phyloP scores from a whole-genome alignment of 2,113 vertebrate species.

The Neotoma lepida region DNA sequence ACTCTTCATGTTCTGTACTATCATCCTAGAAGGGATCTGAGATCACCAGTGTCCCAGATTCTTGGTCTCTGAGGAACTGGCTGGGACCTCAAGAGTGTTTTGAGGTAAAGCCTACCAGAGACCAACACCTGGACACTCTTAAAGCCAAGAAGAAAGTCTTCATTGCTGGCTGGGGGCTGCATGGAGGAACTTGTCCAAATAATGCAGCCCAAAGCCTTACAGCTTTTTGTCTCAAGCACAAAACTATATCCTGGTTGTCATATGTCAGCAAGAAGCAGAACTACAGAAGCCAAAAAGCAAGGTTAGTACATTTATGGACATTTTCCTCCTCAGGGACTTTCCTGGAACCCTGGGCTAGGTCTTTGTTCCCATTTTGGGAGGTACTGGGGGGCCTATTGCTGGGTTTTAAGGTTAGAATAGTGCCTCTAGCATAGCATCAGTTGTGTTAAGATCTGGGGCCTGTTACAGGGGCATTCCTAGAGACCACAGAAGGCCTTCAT shows the following conservation, averaged over 20 bases:
- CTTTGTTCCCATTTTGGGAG: not conserved
- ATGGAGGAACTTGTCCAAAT: not conserved
- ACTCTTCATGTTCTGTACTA: not conserved
- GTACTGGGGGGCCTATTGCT: not conserved
- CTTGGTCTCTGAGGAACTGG: not conserved
- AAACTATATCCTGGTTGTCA: not conserved
- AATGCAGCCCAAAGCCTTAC: not conserved
- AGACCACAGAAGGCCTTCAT: not conserved
- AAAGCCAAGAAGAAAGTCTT: not conserved
- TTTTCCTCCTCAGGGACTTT: not conserved
- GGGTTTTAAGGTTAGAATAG: not conserved
- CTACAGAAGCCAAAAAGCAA: not conserved
- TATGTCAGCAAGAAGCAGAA: not conserved
- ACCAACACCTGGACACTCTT: not conserved
- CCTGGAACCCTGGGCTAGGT: not conserved
- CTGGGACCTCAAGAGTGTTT: not conserved
- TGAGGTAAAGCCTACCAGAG: not conserved
- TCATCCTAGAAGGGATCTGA: too few relatives aligned
- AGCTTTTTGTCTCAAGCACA: not conserved
- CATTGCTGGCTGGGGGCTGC: not conserved
- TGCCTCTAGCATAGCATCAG: not conserved
- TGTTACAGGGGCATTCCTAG: not conserved
- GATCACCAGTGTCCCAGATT: not conserved
- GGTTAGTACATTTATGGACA: not conserved
- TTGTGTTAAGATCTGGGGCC: not conserved